phyloP scores from a whole-genome alignment of 2,113 vertebrate species.

The Equus quagga region DNA sequence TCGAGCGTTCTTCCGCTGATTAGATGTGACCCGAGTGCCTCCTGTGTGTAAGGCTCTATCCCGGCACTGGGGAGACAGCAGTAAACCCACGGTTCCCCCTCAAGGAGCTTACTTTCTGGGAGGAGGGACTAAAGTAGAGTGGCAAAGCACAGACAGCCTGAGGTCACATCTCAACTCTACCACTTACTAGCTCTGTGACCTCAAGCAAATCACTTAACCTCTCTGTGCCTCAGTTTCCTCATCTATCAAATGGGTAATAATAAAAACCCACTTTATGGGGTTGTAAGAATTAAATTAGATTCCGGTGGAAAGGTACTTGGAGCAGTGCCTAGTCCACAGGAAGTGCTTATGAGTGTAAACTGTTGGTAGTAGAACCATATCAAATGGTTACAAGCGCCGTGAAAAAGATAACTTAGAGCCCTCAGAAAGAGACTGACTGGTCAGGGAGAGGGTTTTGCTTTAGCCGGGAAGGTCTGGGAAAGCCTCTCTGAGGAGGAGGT shows the following conservation, averaged over 20 bases:
- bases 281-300: background rate
- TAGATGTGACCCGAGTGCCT: accelerated
- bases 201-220: background rate
- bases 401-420: background rate
- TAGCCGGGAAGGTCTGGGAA: background rate
- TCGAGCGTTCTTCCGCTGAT: accelerated
- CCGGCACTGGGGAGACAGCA: background rate
- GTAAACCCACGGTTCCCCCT: background rate
- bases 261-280: background rate
- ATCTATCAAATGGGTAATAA: background rate
- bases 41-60: background rate
- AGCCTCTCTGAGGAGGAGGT: background rate
- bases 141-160: too few species aligned
- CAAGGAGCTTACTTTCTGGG: background rate
- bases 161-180: background rate
- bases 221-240: background rate
- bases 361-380: too few species aligned
- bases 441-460: background rate
- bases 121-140: accelerated
- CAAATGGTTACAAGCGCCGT: background rate
- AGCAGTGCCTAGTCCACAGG: background rate
- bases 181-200: background rate
- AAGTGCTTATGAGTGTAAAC: background rate
- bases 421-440: background rate
- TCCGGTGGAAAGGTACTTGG: background rate